Evolutionary conservation across 2,797 vertebrate species (phyloP).

Genomic region (Cebuella pygmaea): DNA sequence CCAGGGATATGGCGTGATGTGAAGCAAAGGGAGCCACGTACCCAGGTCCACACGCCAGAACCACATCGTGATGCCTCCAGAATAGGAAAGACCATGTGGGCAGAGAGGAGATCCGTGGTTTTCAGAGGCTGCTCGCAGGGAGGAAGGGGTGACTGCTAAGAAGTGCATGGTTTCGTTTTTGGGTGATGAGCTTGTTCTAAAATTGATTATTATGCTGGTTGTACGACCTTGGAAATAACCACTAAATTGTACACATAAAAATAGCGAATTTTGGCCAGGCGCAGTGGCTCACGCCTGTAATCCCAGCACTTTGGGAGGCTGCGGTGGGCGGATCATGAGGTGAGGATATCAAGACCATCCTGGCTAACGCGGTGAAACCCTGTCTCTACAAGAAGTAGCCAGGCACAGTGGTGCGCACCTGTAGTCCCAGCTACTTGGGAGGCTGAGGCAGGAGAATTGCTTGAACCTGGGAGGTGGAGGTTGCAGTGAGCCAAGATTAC

Average conservation of each 20-base stretch:
- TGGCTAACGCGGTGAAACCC: too few relatives aligned
- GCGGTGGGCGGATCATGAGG: too few relatives aligned
- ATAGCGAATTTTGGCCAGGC: background rate
- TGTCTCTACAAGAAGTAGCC: too few relatives aligned
- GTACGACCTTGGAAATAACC: background rate
- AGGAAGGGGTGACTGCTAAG: background rate
- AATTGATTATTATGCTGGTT: background rate
- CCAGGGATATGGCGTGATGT: accelerated
- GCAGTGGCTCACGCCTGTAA: too few relatives aligned
- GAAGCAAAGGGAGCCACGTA: background rate
- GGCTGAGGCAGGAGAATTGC: too few relatives aligned
- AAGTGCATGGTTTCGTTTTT: background rate
- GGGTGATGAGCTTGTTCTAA: background rate
- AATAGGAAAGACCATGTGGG: background rate
- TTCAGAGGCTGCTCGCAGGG: background rate
- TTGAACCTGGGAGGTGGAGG: too few relatives aligned
- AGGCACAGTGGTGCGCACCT: too few relatives aligned
- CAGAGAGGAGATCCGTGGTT: background rate
- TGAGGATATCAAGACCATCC: too few relatives aligned
- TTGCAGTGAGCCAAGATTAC: too few relatives aligned
- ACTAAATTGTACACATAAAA: too few relatives aligned
- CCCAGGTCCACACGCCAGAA: accelerated
- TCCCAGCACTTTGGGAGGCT: too few relatives aligned
- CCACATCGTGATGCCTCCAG: background rate
- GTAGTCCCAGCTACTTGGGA: too few relatives aligned